A percentile compares a stretch with the other conserved stretches of the same genome.
Evolutionary conservation across 2,888 invertebrate genomes (phyloP).

Genomic region (Hypercompe scribonia): DNA sequence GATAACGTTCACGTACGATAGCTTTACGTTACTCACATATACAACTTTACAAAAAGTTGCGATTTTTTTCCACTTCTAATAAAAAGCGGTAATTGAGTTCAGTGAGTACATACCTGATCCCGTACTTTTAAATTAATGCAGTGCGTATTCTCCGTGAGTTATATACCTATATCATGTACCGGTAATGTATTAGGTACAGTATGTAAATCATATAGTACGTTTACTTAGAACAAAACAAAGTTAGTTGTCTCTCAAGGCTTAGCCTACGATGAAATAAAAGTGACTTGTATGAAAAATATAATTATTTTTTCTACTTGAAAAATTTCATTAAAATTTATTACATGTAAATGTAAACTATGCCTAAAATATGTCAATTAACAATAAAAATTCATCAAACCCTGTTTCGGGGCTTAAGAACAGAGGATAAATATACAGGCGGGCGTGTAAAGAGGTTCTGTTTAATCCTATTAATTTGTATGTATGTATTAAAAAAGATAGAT

Average conservation of each 20-base stretch:
- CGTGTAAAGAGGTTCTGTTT: too few relatives aligned
- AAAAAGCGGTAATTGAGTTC: constrained; percentile 14
- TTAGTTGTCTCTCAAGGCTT: too few relatives aligned
- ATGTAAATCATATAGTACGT: neutral
- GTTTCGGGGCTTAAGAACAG: neutral
- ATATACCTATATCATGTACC: too few relatives aligned
- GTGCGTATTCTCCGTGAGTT: neutral
- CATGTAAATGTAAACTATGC: too few relatives aligned
- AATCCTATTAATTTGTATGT: too few relatives aligned
- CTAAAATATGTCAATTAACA: too few relatives aligned
- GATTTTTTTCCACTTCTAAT: constrained; percentile 30
- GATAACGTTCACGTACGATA: constrained; percentile 81
- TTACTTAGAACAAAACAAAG: neutral
- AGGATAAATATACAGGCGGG: neutral
- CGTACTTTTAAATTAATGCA: neutral
- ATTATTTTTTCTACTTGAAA: too few relatives aligned
- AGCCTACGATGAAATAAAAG: too few relatives aligned
- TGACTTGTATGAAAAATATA: too few relatives aligned
- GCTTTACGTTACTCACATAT: constrained; percentile 39
- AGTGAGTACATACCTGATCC: constrained; percentile 5
- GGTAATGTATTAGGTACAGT: too few relatives aligned
- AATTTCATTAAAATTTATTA: too few relatives aligned
- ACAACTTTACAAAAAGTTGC: constrained; percentile 42
- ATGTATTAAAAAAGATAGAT: too few relatives aligned
- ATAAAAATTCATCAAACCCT: neutral